These are phyloP conservation scores for Euura saliciscinereae DNA, from an alignment of 1,140 invertebrate genomes.

Conservation along the genomic window DNA sequence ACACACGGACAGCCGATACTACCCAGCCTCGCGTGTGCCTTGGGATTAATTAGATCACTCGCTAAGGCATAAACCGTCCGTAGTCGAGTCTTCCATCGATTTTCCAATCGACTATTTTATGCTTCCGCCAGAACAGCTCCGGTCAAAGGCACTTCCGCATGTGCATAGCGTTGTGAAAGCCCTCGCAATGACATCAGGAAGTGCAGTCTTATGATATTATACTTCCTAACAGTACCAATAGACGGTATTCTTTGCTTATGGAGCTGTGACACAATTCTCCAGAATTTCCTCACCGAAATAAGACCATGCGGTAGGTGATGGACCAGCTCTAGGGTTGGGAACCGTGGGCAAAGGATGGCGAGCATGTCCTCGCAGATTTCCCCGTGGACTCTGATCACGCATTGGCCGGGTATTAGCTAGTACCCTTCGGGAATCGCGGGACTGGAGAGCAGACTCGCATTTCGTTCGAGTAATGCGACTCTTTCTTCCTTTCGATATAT, in stretches of 20 bases:
- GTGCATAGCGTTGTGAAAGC: no score
- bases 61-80: neutral
- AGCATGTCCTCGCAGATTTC: constrained; percentile 51
- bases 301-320: no score
- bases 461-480: constrained; percentile 16
- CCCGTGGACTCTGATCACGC: constrained; percentile 53
- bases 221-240: no score
- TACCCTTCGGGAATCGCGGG: constrained; percentile 24
- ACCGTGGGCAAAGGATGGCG: neutral
- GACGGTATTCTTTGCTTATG: no score
- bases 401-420: constrained; percentile 38
- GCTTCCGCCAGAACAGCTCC: neutral
- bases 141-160: neutral
- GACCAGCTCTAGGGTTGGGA: no score
- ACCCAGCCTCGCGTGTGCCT: neutral
- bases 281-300: no score
- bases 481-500: neutral
- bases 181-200: no score
- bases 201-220: no score
- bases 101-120: neutral
- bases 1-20: neutral
- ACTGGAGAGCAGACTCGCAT: constrained; percentile 4
- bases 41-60: constrained; percentile 5
- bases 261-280: no score
- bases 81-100: neutral